Percentiles rank a stretch among this genome's conserved stretches.
Conservation (phyloP, 2,113 vertebrate species). For the Rhinogobius similis region DNA sequence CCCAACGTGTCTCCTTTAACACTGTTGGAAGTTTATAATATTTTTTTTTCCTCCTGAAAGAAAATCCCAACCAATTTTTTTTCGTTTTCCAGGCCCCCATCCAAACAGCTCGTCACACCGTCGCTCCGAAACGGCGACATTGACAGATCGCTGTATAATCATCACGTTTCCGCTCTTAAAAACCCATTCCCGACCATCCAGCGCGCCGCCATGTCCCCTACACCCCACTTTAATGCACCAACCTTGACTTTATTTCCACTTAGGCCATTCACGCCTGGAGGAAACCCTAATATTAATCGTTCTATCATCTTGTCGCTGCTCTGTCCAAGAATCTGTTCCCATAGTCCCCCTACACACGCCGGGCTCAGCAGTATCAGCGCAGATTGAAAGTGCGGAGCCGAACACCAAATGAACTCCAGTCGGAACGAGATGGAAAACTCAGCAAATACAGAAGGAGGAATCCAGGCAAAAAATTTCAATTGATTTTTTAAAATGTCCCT, state of each 20-base stretch:
- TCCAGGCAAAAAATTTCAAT: slow-evolving; percentile 26
- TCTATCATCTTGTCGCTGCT: background rate
- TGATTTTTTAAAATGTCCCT: slow-evolving; percentile 39
- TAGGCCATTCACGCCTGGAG: background rate
- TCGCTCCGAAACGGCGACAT: background rate
- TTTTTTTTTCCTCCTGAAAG: no score
- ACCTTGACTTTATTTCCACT: background rate
- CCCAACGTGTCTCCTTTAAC: no score
- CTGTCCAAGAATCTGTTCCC: slow-evolving; percentile 26
- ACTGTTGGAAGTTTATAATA: no score
- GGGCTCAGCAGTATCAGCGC: slow-evolving; percentile 40
- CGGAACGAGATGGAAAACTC: slow-evolving; percentile 16
- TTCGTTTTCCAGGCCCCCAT: no score
- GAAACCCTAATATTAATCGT: background rate
- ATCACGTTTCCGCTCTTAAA: background rate
- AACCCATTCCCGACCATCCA: background rate
- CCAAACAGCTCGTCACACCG: no score
- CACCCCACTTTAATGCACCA: background rate
- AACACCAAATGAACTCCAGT: background rate
- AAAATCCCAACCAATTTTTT: no score
- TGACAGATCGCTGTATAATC: background rate
- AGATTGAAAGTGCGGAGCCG: slow-evolving; percentile 7
- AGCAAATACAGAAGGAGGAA: background rate
- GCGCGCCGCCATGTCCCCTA: background rate
- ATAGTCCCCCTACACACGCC: slow-evolving; percentile 34